phyloP scores from a whole-genome alignment of 2,888 invertebrate species.

The Dyspetes luteomarginatus region DNA sequence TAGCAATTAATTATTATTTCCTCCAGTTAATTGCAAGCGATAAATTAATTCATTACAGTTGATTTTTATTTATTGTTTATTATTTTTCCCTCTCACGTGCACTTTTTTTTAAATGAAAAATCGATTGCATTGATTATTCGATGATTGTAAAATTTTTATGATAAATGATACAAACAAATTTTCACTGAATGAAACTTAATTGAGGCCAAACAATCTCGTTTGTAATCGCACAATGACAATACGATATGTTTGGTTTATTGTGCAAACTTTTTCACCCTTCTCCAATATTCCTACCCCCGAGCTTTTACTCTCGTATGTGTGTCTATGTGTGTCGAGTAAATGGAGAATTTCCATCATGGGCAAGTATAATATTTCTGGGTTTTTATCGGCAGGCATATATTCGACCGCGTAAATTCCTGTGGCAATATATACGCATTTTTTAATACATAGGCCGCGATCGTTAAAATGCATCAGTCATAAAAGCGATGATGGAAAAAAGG shows the following conservation, averaged over 20 bases:
- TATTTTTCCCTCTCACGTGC: too few relatives aligned
- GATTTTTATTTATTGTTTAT: too few relatives aligned
- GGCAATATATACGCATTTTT: neutral
- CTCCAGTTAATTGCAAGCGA: too few relatives aligned
- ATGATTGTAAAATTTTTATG: neutral
- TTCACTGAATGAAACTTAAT: neutral
- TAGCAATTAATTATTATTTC: too few relatives aligned
- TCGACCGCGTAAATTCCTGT: constrained; percentile 34
- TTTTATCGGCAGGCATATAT: constrained; percentile 68
- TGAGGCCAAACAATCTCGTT: neutral
- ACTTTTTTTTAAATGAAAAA: too few relatives aligned
- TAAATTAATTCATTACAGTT: too few relatives aligned
- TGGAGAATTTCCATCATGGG: constrained; percentile 17
- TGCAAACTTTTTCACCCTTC: neutral
- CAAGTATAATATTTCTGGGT: constrained; percentile 70
- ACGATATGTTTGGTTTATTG: neutral
- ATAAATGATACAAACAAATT: neutral
- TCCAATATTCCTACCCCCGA: neutral
- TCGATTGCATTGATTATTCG: neutral
- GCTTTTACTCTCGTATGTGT: neutral
- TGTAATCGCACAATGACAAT: neutral
- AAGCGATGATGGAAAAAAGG: neutral
- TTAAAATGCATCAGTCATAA: neutral
- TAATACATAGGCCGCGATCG: neutral
- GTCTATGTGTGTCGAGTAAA: neutral